A percentile compares a stretch with the other conserved stretches of the same genome.
phyloP scores from a whole-genome alignment of 2,113 vertebrate genomes.

The Oreotrochilus melanogaster region DNA sequence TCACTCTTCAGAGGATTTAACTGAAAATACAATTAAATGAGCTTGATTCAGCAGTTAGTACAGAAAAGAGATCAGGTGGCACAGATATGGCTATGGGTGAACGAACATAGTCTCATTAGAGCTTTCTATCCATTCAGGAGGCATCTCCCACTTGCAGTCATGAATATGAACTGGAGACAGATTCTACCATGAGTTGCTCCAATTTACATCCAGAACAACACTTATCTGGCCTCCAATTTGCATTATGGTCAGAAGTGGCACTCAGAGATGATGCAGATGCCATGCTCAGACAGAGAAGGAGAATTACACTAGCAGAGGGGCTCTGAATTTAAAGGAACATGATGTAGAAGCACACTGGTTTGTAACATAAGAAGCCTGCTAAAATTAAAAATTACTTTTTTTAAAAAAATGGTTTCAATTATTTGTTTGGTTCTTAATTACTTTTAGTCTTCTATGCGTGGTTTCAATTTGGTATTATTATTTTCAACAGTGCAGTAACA shows the following conservation, averaged over 20 bases:
- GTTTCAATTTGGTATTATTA: background rate
- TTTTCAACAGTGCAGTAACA: background rate
- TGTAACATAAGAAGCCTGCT: background rate
- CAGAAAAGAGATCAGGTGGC: conserved; percentile 23
- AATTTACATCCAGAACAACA: conserved; percentile 55
- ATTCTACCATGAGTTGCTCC: conserved; percentile 51
- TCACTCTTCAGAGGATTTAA: background rate
- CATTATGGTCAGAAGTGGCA: conserved; percentile 50
- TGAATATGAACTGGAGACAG: conserved; percentile 44
- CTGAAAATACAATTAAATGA: conserved; percentile 39
- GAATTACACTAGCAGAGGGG: background rate
- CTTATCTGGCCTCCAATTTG: conserved; percentile 36
- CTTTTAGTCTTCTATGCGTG: background rate
- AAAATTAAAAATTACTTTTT: background rate
- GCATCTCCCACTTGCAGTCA: conserved; percentile 18
- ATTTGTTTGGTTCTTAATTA: background rate
- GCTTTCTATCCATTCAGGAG: background rate
- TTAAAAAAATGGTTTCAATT: background rate
- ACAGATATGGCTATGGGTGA: conserved; percentile 33
- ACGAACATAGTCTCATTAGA: conserved; percentile 50
- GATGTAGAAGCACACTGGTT: background rate
- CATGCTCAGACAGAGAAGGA: background rate
- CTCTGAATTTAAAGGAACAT: background rate
- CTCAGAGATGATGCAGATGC: background rate
- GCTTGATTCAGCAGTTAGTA: background rate